These are phyloP conservation scores for Nothobranchius furzeri DNA, from an alignment of 2,113 vertebrate genomes.

Conservation along the genomic window DNA sequence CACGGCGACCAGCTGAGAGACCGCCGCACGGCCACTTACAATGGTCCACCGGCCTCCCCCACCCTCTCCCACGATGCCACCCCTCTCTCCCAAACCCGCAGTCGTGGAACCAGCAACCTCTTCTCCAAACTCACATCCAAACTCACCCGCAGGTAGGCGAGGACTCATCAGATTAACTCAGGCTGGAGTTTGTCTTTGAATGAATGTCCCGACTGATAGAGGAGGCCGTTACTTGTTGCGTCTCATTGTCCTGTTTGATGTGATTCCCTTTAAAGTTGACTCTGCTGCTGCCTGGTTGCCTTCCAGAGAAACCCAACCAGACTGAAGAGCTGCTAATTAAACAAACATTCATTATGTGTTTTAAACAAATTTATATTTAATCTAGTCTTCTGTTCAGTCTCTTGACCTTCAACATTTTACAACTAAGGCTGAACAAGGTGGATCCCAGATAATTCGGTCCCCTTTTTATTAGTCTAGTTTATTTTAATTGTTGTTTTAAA, in stretches of 20 bases:
- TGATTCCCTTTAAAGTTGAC: constrained; percentile 24
- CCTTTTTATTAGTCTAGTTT: too few relatives aligned
- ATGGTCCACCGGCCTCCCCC: constrained; percentile 94
- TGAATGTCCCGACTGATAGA: too few relatives aligned
- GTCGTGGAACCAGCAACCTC: constrained; percentile 93
- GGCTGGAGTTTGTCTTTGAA: too few relatives aligned
- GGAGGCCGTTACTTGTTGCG: background rate
- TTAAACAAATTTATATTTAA: too few relatives aligned
- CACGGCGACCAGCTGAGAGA: constrained; percentile 93
- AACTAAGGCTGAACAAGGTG: too few relatives aligned
- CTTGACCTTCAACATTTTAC: too few relatives aligned
- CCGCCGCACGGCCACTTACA: constrained; percentile 95
- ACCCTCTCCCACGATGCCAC: constrained; percentile 93
- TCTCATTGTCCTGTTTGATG: constrained; percentile 32
- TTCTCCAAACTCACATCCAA: constrained; percentile 98
- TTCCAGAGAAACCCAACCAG: constrained; percentile 14
- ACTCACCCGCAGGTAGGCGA: constrained; percentile 92
- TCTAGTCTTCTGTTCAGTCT: too few relatives aligned
- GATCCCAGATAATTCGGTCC: too few relatives aligned
- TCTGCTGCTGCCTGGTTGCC: constrained; percentile 51
- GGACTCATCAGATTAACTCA: background rate
- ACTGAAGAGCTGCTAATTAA: background rate
- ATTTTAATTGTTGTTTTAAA: too few relatives aligned
- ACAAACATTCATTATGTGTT: too few relatives aligned
- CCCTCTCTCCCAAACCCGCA: constrained; percentile 89